A percentile compares a stretch with the other conserved stretches of the same genome.
phyloP scores from a whole-genome alignment of 2,888 invertebrate species.

The Drosophila silvestris region DNA sequence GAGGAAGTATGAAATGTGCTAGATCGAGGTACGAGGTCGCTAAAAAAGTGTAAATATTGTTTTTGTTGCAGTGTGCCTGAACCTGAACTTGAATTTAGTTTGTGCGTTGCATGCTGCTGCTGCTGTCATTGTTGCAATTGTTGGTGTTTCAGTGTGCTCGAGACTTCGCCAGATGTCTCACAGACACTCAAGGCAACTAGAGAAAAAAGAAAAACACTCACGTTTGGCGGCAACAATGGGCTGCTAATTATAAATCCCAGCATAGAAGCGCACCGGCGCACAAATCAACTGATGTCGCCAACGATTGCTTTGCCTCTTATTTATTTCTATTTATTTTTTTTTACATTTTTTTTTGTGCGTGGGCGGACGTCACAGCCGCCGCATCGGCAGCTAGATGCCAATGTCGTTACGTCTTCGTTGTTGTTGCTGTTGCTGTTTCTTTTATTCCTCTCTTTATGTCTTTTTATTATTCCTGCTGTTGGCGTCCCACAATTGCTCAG shows the following conservation, averaged over 20 bases:
- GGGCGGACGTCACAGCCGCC: slow-evolving; percentile 61
- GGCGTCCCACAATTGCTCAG: slow-evolving; percentile 47
- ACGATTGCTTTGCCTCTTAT: slow-evolving; percentile 25
- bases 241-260: slow-evolving; percentile 77
- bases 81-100: slow-evolving; percentile 57
- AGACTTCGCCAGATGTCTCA: slow-evolving; percentile 35
- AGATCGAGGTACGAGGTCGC: slow-evolving; percentile 47
- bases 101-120: slow-evolving; percentile 30
- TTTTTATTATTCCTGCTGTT: slow-evolving; percentile 26
- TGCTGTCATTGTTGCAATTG: slow-evolving; percentile 38
- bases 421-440: slow-evolving; percentile 10
- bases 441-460: slow-evolving; percentile 11
- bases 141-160: slow-evolving; percentile 21
- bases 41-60: slow-evolving; percentile 30
- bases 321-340: slow-evolving; percentile 33
- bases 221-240: slow-evolving; percentile 74
- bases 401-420: slow-evolving; percentile 67
- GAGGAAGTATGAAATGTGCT: slow-evolving; percentile 37
- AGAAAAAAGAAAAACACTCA: slow-evolving; percentile 30
- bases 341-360: slow-evolving; percentile 38
- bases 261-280: slow-evolving; percentile 64
- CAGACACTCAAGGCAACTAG: slow-evolving; percentile 61
- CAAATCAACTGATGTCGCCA: slow-evolving; percentile 61
- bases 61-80: slow-evolving; percentile 23
- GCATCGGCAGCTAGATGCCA: slow-evolving; percentile 68